Percentiles rank a stretch among this genome's conserved stretches.
Evolutionary conservation across 2,797 vertebrate species (phyloP).

Genomic region (Sebastolobus alascanus): DNA sequence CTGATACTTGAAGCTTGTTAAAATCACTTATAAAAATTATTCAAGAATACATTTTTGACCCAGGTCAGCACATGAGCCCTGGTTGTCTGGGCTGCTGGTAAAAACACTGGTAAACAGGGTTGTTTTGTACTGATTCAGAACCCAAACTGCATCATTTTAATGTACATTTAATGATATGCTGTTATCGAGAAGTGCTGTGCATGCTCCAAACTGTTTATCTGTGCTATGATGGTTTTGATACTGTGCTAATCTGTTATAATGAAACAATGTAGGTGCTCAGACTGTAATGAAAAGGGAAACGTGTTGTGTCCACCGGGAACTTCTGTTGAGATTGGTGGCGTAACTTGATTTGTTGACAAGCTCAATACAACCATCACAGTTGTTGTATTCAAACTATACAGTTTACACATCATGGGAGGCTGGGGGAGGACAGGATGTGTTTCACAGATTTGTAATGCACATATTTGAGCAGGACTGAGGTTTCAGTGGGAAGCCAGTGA

Average conservation of each 20-base stretch:
- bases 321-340: not conserved
- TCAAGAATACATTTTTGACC: constrained; percentile 4
- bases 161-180: constrained; percentile 21
- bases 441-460: not conserved
- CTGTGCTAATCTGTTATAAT: constrained; percentile 5
- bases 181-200: constrained; percentile 35
- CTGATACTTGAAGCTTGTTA: constrained; percentile 20
- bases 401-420: not conserved
- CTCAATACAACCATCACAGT: not conserved
- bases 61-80: constrained; percentile 21
- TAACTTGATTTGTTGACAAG: not conserved
- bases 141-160: not conserved
- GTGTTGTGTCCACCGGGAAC: not conserved
- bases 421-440: not conserved
- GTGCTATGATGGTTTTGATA: constrained; percentile 8
- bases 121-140: constrained; percentile 31
- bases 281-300: not conserved
- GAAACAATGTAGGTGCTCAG: not conserved
- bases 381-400: not conserved
- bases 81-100: not conserved
- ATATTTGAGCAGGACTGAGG: not conserved
- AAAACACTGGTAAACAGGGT: constrained; percentile 13
- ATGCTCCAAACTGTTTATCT: constrained; percentile 25
- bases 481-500: constrained; percentile 5
- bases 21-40: not conserved